Evolutionary conservation across 1,140 invertebrate genomes (phyloP).

Genomic region (Drosophila bocqueti): DNA sequence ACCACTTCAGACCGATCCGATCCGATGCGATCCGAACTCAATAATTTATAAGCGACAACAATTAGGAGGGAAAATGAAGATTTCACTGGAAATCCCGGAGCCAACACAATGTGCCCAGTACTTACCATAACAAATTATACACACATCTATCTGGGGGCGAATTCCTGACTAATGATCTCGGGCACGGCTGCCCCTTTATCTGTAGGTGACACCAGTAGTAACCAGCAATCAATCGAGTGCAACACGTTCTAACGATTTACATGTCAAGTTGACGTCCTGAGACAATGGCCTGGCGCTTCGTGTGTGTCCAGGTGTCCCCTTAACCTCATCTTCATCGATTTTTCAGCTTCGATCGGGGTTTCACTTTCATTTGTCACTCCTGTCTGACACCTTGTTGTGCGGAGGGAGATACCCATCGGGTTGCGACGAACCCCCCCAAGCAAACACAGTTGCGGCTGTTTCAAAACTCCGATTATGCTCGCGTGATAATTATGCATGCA

Average conservation of each 20-base stretch:
- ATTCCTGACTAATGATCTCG: conserved; percentile 68
- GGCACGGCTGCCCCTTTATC: conserved; percentile 17
- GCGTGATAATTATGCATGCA: conserved; percentile 78
- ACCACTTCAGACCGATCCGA: conserved; percentile 13
- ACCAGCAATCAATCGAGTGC: conserved; percentile 71
- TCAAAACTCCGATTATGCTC: conserved; percentile 71
- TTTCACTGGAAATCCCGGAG: conserved; percentile 53
- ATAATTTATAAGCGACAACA: conserved; percentile 43
- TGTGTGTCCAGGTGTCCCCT: conserved; percentile 76
- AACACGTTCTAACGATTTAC: conserved; percentile 80
- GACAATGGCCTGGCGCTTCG: conserved; percentile 43
- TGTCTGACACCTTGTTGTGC: conserved; percentile 76
- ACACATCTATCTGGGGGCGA: conserved; percentile 33
- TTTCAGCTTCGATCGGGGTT: conserved; percentile 36
- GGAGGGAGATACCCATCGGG: conserved; percentile 59
- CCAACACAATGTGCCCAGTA: conserved; percentile 56
- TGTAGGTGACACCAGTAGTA: conserved; percentile 30
- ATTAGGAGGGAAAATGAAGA: conserved; percentile 55
- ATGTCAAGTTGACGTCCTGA: conserved; percentile 73
- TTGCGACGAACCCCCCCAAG: conserved; percentile 3
- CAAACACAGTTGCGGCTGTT: conserved; percentile 71
- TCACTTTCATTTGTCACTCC: conserved; percentile 81
- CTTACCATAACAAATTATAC: conserved; percentile 76
- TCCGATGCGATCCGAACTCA: conserved; percentile 1
- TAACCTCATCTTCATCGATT: conserved; percentile 13